Base-by-base conservation (phyloP, 2,113 vertebrate species). In the Irena cyanogastra region DNA sequence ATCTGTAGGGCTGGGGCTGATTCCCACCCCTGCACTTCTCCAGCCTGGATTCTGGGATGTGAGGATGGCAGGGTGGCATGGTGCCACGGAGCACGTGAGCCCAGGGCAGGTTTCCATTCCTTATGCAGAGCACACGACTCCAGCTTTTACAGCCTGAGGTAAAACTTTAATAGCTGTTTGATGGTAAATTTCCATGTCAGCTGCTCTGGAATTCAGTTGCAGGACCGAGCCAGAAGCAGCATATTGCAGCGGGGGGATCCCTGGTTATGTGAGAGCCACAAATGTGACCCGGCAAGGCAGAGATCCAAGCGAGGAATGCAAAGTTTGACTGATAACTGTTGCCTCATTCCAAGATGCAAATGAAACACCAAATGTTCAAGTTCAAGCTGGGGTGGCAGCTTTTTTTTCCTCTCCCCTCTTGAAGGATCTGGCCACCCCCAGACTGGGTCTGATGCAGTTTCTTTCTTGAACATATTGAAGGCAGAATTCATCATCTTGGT, bases 361-460 rank as follows among this genome's bases (percentile, higher is more conserved):
- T 94, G 94, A 96, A 97, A 96, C 94, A 96, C 92, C 94, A 97
- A 97, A 97, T 97, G 94, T 96, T 97, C 93, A 95, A 89, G 95
- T 94, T 96, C 93, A 95, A 93, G 92, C 88, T 93, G 83, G 85
- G 93, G 92, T 97, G 95, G 95, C 90, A 95, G 95, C 19, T 91
- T 92, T 80, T 90, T 64, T 83, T 61, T 71, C 9, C 19, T 6
- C 10, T 21, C 47, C 31, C 80, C 56, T 61, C 57, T 52, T 56
- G 54, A 86, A 88, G 44, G 88, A 96, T 95, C 86, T 97, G 93
- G 92, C 96, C 94, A 95, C 93, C 94, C 95, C 94, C 95, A 97
- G 92, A 93, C 80, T 93, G 83, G 92, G 88, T 94, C 87, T 96
- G 85, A 93, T 95, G 85, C 66, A 89, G 88, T 81, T 96, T 95